Evolutionary conservation across 2,888 invertebrate genomes (phyloP).

Genomic region (Cantharis rustica): DNA sequence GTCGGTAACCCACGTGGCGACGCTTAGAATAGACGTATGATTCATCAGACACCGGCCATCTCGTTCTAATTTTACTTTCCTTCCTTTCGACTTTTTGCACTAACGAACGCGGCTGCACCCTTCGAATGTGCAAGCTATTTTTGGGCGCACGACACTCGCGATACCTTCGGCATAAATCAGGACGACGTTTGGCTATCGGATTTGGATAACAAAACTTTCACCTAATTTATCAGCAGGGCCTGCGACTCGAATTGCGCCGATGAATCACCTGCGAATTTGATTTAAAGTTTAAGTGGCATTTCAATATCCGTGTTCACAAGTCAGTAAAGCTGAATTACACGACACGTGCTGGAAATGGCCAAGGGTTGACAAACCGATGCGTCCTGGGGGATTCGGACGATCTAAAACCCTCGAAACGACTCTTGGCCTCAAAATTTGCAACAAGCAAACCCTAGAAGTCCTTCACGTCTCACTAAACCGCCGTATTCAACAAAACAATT

Average conservation of each 20-base stretch:
- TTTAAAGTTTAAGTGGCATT: conserved; percentile 52
- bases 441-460: conserved; percentile 7
- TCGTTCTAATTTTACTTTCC: conserved; percentile 3
- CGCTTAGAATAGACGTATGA: conserved; percentile 40
- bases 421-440: conserved; percentile 14
- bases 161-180: not conserved
- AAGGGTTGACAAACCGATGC: conserved; percentile 47
- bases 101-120: not conserved
- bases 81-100: not conserved
- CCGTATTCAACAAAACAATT: not conserved
- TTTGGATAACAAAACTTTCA: conserved; percentile 12
- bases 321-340: conserved; percentile 44
- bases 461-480: conserved; percentile 5
- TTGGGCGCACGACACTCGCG: not conserved
- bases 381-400: conserved; percentile 39
- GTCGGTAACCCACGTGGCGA: conserved; percentile 39
- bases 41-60: conserved; percentile 35
- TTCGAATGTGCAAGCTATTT: not conserved
- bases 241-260: conserved; percentile 41
- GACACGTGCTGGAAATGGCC: conserved; percentile 47
- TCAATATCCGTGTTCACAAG: conserved; percentile 52
- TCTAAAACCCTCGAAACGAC: conserved; percentile 13
- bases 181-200: not conserved
- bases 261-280: conserved; percentile 51
- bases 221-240: conserved; percentile 31